Evolutionary conservation across 2,797 vertebrate species (phyloP).

Genomic region (Anomalospiza imberbis): DNA sequence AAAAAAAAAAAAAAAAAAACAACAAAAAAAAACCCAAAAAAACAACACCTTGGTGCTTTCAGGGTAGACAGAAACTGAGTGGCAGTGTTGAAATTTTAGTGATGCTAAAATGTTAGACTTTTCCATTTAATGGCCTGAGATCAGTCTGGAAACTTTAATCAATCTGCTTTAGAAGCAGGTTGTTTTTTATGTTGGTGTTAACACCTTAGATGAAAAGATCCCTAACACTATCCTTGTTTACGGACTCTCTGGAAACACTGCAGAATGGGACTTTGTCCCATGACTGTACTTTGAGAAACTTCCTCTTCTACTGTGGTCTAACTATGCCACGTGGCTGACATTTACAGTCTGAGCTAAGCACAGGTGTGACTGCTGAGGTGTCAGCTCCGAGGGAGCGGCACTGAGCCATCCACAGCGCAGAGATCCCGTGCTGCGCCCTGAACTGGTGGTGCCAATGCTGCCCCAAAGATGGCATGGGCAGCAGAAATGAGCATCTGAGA

Average conservation of each 20-base stretch:
- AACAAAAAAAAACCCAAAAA: too few relatives aligned
- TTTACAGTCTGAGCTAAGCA: not conserved
- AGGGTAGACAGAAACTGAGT: not conserved
- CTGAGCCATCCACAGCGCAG: not conserved
- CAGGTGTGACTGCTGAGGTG: not conserved
- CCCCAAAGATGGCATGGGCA: not conserved
- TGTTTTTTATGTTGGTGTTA: not conserved
- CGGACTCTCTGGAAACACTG: not conserved
- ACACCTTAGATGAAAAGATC: not conserved
- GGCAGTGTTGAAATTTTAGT: not conserved
- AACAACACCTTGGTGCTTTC: not conserved
- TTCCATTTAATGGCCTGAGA: not conserved
- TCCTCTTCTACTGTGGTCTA: not conserved
- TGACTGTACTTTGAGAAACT: not conserved
- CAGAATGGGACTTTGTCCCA: not conserved
- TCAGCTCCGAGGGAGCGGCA: fast-evolving
- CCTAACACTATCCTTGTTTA: not conserved
- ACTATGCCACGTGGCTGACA: not conserved
- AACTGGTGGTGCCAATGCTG: not conserved
- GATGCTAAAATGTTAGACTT: not conserved
- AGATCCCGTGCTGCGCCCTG: not conserved
- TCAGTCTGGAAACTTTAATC: not conserved
- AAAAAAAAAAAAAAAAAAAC: not conserved
- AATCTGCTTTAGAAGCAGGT: not conserved
- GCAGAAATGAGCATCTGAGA: not conserved